These are phyloP conservation scores for Lepidurus apus DNA, from an alignment of 1,140 invertebrate genomes.

Conservation along the genomic window DNA sequence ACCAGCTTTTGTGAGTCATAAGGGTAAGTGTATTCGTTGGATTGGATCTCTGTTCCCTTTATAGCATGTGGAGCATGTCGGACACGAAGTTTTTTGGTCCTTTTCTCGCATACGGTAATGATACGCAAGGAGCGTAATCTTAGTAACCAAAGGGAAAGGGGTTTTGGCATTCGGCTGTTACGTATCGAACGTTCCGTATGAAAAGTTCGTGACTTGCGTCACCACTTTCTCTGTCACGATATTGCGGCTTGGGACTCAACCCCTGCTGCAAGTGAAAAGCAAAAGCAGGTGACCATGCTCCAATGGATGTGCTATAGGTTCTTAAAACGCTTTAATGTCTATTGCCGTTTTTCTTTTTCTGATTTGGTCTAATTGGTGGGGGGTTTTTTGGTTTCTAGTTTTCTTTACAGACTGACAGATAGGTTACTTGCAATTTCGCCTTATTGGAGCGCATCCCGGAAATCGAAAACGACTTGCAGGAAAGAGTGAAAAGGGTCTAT, in stretches of 20 bases:
- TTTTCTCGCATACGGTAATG: no score
- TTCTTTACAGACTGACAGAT: neutral
- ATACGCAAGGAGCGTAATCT: no score
- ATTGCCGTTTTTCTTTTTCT: neutral
- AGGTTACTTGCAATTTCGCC: neutral
- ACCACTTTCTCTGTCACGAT: conserved; percentile 21
- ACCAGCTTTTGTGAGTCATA: neutral
- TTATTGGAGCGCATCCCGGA: neutral
- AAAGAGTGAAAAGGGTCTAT: neutral
- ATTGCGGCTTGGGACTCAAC: neutral
- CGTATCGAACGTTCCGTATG: neutral
- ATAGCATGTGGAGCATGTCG: neutral
- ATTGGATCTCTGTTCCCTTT: neutral
- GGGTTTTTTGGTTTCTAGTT: neutral
- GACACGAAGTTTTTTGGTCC: no score
- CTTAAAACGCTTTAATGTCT: neutral
- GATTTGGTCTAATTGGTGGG: neutral
- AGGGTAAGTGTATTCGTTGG: neutral
- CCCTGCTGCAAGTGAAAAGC: neutral
- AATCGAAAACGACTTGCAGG: neutral
- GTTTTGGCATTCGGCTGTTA: no score
- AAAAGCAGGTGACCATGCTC: conserved; percentile 14
- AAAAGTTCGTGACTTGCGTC: conserved; percentile 19
- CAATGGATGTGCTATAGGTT: neutral
- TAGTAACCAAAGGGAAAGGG: no score